Evolutionary conservation across 2,888 invertebrate species (phyloP), one percentile per base, ranked within the genome.

Genomic region (Perizoma flavofasciatum): DNA sequence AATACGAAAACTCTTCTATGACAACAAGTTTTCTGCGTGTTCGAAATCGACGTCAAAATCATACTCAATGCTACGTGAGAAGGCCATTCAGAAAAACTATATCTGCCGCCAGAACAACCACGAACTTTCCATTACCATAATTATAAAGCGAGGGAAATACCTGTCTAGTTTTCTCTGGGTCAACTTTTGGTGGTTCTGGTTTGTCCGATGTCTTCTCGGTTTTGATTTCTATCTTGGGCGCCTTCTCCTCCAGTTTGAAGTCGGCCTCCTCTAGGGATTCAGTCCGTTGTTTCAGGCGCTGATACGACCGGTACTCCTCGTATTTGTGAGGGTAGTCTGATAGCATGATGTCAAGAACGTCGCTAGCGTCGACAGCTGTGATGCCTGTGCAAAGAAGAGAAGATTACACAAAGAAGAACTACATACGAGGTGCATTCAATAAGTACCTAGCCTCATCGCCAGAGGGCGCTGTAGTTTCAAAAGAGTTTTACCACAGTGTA

Each of bases 291-390:
- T 94, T 79, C 61, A 81, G 94, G 4, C 81, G 92, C 81, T 95
- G 94, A 73, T 95, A 94, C 67, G 95, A 94, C 56, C 96, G 94
- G 82, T 96, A 97, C 78, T 98, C 98, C 83, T 98, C 97, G 81
- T 98, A 99, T 79, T 98, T 98, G 63, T 96, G 96, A 47, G 97
- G 97, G 86, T 98, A 99, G 88, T 99, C 99, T 39, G 96, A 95
- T 69, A 96, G 95, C 98, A 99, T 98, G 58, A 99, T 96, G 80
- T 99, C 99, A 70, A 98, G 92, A 50, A 99, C 97, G 84, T 99
- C 99, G 50, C 97, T 96, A 64, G 97, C 97, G 75, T 95, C 95
- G 5, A 99, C 95, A 0, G 98, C 98, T 2, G 98, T 98, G 69
- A 98, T 91, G 67, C 97, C 95, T 95, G 66, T 47, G 9, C 7